Evolutionary conservation across 2,888 invertebrate species (phyloP).

Genomic region (Ferdinandea cuprea): DNA sequence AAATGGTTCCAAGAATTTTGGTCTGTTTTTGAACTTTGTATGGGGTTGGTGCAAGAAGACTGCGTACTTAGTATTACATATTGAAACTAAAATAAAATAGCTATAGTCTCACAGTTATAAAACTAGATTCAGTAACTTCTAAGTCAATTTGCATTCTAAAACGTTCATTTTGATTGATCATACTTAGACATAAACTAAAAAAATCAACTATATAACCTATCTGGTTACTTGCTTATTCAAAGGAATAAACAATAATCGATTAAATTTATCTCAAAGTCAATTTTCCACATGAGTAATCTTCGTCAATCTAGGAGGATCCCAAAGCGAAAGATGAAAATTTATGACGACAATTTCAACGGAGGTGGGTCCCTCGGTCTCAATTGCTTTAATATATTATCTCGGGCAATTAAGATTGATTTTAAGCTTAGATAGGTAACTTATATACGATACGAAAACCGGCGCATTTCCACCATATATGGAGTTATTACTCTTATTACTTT

Average conservation of each 20-base stretch:
- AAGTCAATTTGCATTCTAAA: no score
- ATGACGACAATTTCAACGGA: constrained; percentile 44
- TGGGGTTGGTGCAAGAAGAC: no score
- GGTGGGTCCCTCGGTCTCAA: constrained; percentile 55
- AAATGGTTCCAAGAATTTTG: no score
- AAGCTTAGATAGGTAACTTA: constrained; percentile 39
- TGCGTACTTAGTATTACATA: no score
- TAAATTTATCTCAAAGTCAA: constrained; percentile 47
- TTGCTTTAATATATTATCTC: constrained; percentile 30
- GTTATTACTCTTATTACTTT: constrained; percentile 59
- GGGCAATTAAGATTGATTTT: constrained; percentile 62
- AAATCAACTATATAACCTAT: no score
- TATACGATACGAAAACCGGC: constrained; percentile 4
- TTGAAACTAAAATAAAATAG: no score
- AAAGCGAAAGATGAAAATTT: constrained; percentile 34
- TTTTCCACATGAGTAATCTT: constrained; percentile 59
- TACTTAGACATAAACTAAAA: no score
- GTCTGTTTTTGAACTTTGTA: no score
- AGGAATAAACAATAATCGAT: constrained; percentile 6
- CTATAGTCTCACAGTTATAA: no score
- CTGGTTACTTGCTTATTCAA: neutral
- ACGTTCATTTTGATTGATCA: no score
- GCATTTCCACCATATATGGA: constrained; percentile 42
- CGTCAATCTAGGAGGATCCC: constrained; percentile 19
- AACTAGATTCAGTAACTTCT: no score